Evolutionary conservation across 2,888 invertebrate species (phyloP), one percentile per base, ranked within the genome.

Genomic region (Heliconius erato): DNA sequence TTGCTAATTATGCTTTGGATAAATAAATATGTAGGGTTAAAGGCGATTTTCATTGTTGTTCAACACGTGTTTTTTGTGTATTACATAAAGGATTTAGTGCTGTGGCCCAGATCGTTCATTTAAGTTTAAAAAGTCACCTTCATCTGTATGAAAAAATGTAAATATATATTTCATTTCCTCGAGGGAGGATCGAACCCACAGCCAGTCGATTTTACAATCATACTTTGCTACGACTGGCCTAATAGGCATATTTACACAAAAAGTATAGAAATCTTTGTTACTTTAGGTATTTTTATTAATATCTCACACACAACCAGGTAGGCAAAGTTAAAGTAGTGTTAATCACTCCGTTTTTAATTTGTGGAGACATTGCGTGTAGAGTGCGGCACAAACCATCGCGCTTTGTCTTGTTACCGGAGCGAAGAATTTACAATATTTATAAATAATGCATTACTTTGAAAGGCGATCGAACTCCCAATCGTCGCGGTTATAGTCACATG

Each of bases 1-100:
- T 80, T 40, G 19, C 54, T 79, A 67, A 80, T 74, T 74, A 68
- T n/a, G 54, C 19, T 54, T 32, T 54, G 35, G 49, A 67, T 74
- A 80, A 67, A 71, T 54, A 74, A 74, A 49, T 67, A 68, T 76
- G 14, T 12, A 28, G 65, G 28, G 28, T 78, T 67, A 67, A 72
- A 44, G 72, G 44, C 44, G 72, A 71, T 14, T 26, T 71, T 4
- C 14, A n/a, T 71, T 71, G 71, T 44, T 35, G 11, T 26, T 26
- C 44, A 7, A 44, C 44, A n/a, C 71, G 71, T 40, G 71, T n/a
- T 40, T 16, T 69, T n/a, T 71, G 71, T 40, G 40, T 40, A 40
- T 40, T 40, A n/a, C 6, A 26, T 14, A 44, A 26, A 14, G 16
- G 4, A 23, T 11, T 63, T 63, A 63, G n/a, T 44, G 44, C 7